Percentiles rank a stretch among this genome's conserved stretches.
Conservation (phyloP, 2,797 vertebrate species). For the Cichlasoma orientale region DNA sequence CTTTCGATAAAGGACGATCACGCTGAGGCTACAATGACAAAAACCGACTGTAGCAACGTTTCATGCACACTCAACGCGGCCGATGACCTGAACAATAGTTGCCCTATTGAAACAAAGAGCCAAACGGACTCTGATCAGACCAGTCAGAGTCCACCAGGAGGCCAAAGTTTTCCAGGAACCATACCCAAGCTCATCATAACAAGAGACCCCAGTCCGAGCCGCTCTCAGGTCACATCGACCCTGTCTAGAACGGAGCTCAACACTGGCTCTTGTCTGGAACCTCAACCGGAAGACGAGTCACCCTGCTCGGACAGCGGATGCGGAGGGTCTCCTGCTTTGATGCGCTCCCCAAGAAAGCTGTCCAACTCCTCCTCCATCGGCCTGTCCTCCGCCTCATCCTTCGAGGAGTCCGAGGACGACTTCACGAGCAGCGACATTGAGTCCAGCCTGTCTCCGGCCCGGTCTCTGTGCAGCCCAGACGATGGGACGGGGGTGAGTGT, state of each 20-base stretch:
- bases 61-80: constrained; percentile 5
- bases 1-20: not conserved
- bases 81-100: constrained; percentile 9
- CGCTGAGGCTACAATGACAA: constrained; percentile 58
- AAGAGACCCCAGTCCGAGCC: constrained; percentile 78
- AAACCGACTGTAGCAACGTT: constrained; percentile 31
- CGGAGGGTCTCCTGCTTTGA: constrained; percentile 83
- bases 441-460: constrained; percentile 74
- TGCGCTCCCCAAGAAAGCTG: constrained; percentile 80
- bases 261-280: constrained; percentile 61
- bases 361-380: constrained; percentile 86
- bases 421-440: constrained; percentile 83
- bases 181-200: constrained; percentile 91
- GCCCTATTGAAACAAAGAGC: not conserved
- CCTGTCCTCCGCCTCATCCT: constrained; percentile 90
- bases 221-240: constrained; percentile 27
- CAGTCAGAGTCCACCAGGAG: constrained; percentile 15
- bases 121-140: constrained; percentile 16
- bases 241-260: constrained; percentile 41
- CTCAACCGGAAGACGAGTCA: constrained; percentile 77
- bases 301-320: constrained; percentile 87
- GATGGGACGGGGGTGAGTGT: constrained; percentile 84
- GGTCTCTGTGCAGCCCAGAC: constrained; percentile 75
- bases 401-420: constrained; percentile 92
- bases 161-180: constrained; percentile 68